Base-by-base conservation (phyloP, 2,797 vertebrate species). In the Siniperca obscura region DNA sequence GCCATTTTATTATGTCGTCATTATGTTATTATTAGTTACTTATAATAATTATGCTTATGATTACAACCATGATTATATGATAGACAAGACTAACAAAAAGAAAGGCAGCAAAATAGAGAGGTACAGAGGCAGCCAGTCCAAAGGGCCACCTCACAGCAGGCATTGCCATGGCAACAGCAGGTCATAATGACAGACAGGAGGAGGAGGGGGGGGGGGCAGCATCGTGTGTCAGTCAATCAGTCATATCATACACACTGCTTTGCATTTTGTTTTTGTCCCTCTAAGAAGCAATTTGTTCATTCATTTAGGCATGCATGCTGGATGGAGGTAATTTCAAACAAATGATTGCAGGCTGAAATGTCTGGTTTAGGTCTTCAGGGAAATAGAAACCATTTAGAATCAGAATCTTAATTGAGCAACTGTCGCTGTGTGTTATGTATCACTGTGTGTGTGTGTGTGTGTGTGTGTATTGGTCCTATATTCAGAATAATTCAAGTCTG, bases 111-210 rank as follows among this genome's bases (percentile, higher is more conserved):
- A 50, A 62, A 11, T 10, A 2, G 30, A 76, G 44, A n/a, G 38
- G 65, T 30, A 21, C 10, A 2, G 21, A 70, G 27, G 52, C 52
- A 17, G 64, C 36, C 0, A 22, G 70, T 76, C 44, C 5, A 6
- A 50, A 81, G 70, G 73, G 53, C 50, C 30, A 59, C 57, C 44
- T 77, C 61, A 52, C 69, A 76, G 70, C 64, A 36, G 68, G 62
- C n/a, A 62, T 25, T 25, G 21, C 82, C 84, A 91, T 90, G 89
- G 86, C 70, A 90, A 90, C 88, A 50, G 70, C 70, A 42, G 79
- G 72, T 68, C 84, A 52, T 67, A 52, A 83, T 68, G 64, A 84
- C 77, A 70, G 17, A 52, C 59, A 21, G 27, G 48, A 30, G 3
- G 80, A 78, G 27, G 27, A 3, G 30, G 30, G 30, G 30, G 30